A percentile compares a stretch with the other conserved stretches of the same genome.
Conservation (phyloP, 2,888 invertebrate species). For the Nysson spinosus region DNA sequence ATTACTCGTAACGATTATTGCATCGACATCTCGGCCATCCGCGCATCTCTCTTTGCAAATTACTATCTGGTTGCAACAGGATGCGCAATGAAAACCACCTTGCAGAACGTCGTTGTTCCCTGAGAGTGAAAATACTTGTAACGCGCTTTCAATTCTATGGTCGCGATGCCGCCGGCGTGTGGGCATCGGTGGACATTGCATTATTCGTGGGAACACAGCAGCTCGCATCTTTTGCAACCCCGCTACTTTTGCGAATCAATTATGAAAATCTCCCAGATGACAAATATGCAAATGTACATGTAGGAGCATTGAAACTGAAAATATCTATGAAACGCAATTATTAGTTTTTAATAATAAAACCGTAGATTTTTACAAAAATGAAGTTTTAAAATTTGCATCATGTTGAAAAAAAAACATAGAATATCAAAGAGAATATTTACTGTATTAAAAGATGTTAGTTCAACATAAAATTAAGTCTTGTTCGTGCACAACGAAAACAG, state of each 20-base stretch:
- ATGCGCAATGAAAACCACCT: slow-evolving; percentile 11
- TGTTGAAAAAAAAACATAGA: not conserved
- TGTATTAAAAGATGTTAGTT: not conserved
- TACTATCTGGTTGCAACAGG: slow-evolving; percentile 16
- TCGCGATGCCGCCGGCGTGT: slow-evolving; percentile 2
- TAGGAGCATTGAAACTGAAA: no score
- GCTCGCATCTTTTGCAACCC: slow-evolving; percentile 6
- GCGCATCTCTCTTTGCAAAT: slow-evolving; percentile 18
- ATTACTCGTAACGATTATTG: slow-evolving; percentile 5
- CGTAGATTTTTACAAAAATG: no score
- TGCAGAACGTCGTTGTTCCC: slow-evolving; percentile 18
- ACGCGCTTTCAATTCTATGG: slow-evolving; percentile 9
- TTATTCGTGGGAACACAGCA: slow-evolving; percentile 4
- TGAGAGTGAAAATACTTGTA: slow-evolving; percentile 9
- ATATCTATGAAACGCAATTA: no score
- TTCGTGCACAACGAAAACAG: no score
- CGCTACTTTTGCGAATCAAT: slow-evolving; percentile 1
- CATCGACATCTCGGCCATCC: slow-evolving; percentile 2
- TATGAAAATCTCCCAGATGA: slow-evolving; percentile 16
- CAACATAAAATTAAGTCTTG: no score
- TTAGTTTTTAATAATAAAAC: no score
- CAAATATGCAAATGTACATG: no score
- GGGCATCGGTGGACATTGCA: slow-evolving; percentile 19
- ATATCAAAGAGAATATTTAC: not conserved
- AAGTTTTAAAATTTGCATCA: no score